Base-by-base conservation (phyloP, 2,797 vertebrate genomes). In the Synanceia verrucosa region DNA sequence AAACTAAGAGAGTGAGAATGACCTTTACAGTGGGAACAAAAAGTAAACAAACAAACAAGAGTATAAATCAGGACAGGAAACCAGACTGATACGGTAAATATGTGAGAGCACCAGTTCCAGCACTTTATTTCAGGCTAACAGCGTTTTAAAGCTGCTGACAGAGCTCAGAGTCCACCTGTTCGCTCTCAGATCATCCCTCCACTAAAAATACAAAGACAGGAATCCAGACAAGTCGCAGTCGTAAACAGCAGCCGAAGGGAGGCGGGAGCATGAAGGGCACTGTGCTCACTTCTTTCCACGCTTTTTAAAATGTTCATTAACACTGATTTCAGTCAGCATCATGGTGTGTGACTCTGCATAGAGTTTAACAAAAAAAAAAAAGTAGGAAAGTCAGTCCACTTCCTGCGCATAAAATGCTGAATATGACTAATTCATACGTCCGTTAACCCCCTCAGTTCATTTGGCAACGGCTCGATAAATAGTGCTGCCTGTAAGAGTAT, bases 381-480 rank as follows among this genome's bases (percentile, higher is more conserved):
- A 5, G 19, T 39, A 47, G 7, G 13, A 63, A 66, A 48, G 61
- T 78, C 73, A 73, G 46, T 37, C 24, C 46, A 78, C 77, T 74
- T 81, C 76, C 73, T 66, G 43, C 55, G 31, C 58, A 78, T 86
- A 83, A 88, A 89, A 83, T 48, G 47, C 70, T 75, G 74, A 89
- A 90, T 86, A 90, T 86, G 60, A 79, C 75, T 87, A 80, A 87
- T 89, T 91, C 74, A 78, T 70, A 51, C 66, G 66, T 86, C 72
- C 74, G 75, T 59, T 47, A 73, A 71, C 73, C 80, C 73, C 77
- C 73, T 53, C 76, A 70, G 82, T 85, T 90, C 76, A 74, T 88
- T 87, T 91, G 82, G 88, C 86, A 73, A 78, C 51, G 56, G 76
- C 76, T 85, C 79, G 90, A 87, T 91, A 91, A 90, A 91, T 91